Base-by-base conservation (phyloP, 2,113 vertebrate genomes). In the Caranx melampygus region DNA sequence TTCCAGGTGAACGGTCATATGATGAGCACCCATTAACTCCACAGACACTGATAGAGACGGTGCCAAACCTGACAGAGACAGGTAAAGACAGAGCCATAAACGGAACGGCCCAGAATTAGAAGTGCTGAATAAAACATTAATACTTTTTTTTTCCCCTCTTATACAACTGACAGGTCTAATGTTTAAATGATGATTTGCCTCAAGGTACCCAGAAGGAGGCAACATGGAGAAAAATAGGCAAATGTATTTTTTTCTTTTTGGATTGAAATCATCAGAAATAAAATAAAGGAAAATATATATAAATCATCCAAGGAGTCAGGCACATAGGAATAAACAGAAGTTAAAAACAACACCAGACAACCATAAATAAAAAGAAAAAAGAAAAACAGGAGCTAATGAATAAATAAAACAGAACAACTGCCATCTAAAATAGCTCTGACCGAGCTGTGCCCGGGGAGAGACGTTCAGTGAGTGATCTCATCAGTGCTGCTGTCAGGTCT, bases 141-240 rank as follows among this genome's bases (percentile, higher is more conserved):
- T 74, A 73, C 45, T 55, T 65, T 65, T 74, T 59, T 72, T 65
- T 74, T 59, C 70, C 47, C 49, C 54, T 73, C 40, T 83, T 72
- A 83, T 88, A 87, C 75, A 87, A 79, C 78, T 91, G 91, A 85
- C 91, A 88, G 81, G 33, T 84, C 80, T 78, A 63, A 93, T 91
- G 85, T 87, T 92, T 89, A 91, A 91, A 82, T 91, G 73, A 91
- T 90, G 89, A 91, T 84, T 86, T 54, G 87, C 90, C 89, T 87
- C 44, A 61, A 88, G 90, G 79, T 51, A 66, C 58, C 83, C 69
- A 51, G 49, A 21, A 86, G 74, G 31, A 86, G 74, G 82, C 81
- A 80, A 74, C 42, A 75, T 37, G n/a, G 54, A 80, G 72, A 69
- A 81, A 82, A 83, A 75, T 45, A 76, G 18, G 49, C 12, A 40